A percentile compares a stretch with the other conserved stretches of the same genome.
These are phyloP conservation scores for Coenonympha glycerion DNA, from an alignment of 2,888 invertebrate genomes.

Conservation along the genomic window DNA sequence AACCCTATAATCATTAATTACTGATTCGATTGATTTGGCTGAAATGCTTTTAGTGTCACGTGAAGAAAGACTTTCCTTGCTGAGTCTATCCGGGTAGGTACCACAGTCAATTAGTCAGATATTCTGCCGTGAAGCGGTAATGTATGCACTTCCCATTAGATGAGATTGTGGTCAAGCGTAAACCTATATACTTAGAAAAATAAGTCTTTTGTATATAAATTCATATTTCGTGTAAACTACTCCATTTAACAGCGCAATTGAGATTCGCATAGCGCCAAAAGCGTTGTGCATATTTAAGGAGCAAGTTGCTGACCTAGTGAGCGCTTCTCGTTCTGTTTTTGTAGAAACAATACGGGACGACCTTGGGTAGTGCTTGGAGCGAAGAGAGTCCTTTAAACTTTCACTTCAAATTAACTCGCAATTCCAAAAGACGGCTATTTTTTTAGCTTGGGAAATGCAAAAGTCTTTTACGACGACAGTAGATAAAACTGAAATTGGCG, in stretches of 20 bases:
- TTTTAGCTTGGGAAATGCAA: neutral
- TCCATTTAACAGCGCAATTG: neutral
- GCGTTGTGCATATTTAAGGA: constrained; percentile 5
- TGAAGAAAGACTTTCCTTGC: too few relatives aligned
- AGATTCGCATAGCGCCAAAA: constrained; percentile 3
- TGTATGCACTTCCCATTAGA: too few relatives aligned
- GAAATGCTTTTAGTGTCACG: too few relatives aligned
- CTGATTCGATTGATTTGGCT: too few relatives aligned
- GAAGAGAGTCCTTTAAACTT: neutral
- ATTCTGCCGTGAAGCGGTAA: too few relatives aligned
- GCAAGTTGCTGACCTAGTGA: neutral
- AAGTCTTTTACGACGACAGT: neutral
- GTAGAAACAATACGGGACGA: constrained; percentile 2
- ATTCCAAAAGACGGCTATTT: neutral
- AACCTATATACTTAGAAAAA: too few relatives aligned
- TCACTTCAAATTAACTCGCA: neutral
- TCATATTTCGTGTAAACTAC: neutral
- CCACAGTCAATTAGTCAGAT: too few relatives aligned
- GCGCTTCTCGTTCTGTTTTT: neutral
- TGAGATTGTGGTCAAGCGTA: too few relatives aligned
- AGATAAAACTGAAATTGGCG: neutral
- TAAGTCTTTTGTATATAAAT: too few relatives aligned
- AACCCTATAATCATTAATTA: too few relatives aligned
- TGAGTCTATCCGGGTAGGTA: too few relatives aligned
- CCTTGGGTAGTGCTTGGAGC: neutral